phyloP scores from a whole-genome alignment of 2,113 vertebrate genomes.

The Pycnonotus jocosus region DNA sequence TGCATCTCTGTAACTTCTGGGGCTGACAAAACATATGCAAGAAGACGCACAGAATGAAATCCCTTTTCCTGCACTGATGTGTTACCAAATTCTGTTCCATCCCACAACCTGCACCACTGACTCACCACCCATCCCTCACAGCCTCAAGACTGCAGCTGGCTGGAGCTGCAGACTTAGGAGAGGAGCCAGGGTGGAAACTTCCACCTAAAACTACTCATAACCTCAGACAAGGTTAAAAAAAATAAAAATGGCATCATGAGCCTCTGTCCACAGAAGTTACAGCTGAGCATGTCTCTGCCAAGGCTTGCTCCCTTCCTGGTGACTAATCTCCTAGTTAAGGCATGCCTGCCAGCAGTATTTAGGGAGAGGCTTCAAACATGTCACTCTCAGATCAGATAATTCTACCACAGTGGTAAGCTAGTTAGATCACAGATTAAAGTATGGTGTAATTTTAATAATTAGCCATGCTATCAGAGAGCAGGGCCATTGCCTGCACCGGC shows the following conservation, averaged over 20 bases:
- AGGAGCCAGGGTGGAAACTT: constrained; percentile 34
- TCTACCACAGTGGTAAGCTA: background rate
- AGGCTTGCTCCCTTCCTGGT: background rate
- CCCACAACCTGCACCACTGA: background rate
- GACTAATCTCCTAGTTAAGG: background rate
- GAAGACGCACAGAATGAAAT: background rate
- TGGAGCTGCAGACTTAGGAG: background rate
- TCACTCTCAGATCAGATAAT: background rate
- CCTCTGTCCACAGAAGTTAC: background rate
- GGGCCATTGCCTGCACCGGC: accelerated
- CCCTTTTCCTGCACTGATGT: accelerated
- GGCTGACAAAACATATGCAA: background rate
- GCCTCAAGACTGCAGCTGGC: background rate
- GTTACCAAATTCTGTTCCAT: background rate
- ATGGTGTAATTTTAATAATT: background rate
- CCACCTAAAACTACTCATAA: background rate
- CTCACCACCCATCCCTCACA: background rate
- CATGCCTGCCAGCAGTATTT: background rate
- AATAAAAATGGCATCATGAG: background rate
- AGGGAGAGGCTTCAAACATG: background rate
- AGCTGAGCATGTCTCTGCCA: background rate
- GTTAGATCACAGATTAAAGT: constrained; percentile 5
- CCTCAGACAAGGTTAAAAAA: background rate
- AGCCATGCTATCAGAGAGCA: background rate
- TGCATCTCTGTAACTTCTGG: background rate